phyloP scores from a whole-genome alignment of 2,113 vertebrate genomes.

The Platanista minor region DNA sequence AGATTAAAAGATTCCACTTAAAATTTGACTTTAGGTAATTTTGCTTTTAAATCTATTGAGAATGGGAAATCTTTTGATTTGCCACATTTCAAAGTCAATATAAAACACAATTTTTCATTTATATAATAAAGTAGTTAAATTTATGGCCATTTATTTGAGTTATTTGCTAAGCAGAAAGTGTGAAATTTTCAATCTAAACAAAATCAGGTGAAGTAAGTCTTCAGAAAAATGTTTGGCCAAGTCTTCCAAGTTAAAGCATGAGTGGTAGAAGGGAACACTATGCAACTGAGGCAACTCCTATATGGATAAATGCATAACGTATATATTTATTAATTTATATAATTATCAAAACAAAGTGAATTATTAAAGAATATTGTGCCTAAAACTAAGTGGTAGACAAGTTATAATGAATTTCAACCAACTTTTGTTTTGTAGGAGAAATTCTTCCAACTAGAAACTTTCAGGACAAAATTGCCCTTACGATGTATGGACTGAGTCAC shows the following conservation, averaged over 20 bases:
- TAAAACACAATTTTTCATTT: not conserved
- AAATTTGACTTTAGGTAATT: not conserved
- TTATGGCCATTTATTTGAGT: not conserved
- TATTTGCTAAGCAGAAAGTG: not conserved
- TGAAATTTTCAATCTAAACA: not conserved
- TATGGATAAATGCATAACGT: not conserved
- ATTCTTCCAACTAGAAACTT: not conserved
- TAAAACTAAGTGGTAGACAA: not conserved
- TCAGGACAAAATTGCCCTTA: not conserved
- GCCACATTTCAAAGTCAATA: not conserved
- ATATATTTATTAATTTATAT: not conserved
- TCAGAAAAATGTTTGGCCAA: not conserved
- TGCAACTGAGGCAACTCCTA: not conserved
- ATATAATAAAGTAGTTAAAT: not conserved
- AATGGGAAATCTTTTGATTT: not conserved
- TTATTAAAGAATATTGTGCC: not conserved
- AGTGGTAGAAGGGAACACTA: not conserved
- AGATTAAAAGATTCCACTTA: not conserved
- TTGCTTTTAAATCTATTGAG: not conserved
- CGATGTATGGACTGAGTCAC: not conserved
- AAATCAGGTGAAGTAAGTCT: not conserved
- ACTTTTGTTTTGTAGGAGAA: not conserved
- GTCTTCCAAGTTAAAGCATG: not conserved
- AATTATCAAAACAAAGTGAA: not conserved
- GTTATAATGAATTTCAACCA: not conserved